Conservation (phyloP, 2,888 invertebrate species). For the Microdon myrmicae region DNA sequence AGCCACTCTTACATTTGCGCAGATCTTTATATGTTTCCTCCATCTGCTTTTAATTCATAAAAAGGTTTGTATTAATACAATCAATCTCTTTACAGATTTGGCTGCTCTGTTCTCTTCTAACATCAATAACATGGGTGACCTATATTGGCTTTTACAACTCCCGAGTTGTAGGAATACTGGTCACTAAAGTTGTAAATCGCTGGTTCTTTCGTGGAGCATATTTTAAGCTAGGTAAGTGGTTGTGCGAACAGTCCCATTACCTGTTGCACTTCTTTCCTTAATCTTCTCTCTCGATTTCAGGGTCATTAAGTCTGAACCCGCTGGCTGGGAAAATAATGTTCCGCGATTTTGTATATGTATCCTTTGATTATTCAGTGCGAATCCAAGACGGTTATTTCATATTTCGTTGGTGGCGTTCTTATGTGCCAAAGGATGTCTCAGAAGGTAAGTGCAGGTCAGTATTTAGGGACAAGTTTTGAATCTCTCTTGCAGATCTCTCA, state of each 20-base stretch:
- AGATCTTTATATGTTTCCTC: no score
- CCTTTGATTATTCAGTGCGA: slow-evolving; percentile 90
- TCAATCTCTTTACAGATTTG: slow-evolving; percentile 68
- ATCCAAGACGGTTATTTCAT: slow-evolving; percentile 97
- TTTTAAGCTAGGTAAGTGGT: slow-evolving; percentile 82
- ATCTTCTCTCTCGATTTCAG: slow-evolving; percentile 68
- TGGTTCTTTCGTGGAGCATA: slow-evolving; percentile 87
- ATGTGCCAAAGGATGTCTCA: slow-evolving; percentile 92
- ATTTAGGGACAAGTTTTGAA: background rate
- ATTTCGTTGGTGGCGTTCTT: slow-evolving; percentile 98
- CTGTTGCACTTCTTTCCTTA: no score
- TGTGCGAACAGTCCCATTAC: no score
- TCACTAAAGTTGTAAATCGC: slow-evolving; percentile 88
- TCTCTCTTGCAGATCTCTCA: slow-evolving; percentile 80
- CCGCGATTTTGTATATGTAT: slow-evolving; percentile 92
- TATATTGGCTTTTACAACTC: slow-evolving; percentile 97
- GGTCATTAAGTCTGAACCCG: slow-evolving; percentile 94
- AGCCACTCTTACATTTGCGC: no score
- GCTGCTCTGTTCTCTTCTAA: slow-evolving; percentile 82
- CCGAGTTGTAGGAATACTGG: slow-evolving; percentile 86
- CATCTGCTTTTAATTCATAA: background rate
- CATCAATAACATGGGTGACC: slow-evolving; percentile 89
- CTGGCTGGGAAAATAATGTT: slow-evolving; percentile 99
- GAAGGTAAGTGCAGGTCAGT: slow-evolving; percentile 75
- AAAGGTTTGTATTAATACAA: background rate